Evolutionary conservation across 2,797 vertebrate genomes (phyloP).

Genomic region (Phrynocephalus vlangalii): DNA sequence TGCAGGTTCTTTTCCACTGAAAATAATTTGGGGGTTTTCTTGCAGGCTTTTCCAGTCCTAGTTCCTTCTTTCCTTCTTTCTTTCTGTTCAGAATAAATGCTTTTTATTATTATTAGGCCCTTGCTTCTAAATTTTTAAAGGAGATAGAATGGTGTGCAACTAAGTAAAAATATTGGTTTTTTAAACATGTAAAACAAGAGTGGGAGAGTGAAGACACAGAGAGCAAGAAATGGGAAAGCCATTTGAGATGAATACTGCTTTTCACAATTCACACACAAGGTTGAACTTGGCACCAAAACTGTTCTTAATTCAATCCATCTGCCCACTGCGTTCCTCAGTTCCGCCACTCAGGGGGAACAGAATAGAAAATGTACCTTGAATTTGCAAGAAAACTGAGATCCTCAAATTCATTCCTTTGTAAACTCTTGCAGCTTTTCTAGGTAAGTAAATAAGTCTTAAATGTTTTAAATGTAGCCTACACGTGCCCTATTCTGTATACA

Average conservation of each 20-base stretch:
- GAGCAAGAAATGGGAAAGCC: conserved; percentile 43
- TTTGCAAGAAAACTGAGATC: conserved; percentile 56
- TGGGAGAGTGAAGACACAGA: conserved; percentile 5
- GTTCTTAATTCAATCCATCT: conserved; percentile 69
- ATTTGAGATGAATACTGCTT: conserved; percentile 66
- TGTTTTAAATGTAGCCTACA: conserved; percentile 55
- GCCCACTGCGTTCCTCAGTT: conserved; percentile 44
- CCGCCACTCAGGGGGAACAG: conserved; percentile 54
- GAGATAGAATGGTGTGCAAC: background rate
- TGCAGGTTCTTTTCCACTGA: background rate
- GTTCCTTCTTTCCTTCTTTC: background rate
- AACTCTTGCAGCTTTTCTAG: background rate
- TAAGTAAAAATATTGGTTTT: conserved; percentile 31
- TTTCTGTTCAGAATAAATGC: conserved; percentile 20
- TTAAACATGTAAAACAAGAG: conserved; percentile 51
- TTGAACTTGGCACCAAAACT: conserved; percentile 60
- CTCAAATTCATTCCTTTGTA: conserved; percentile 35
- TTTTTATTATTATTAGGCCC: conserved; percentile 22
- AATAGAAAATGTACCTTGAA: conserved; percentile 60
- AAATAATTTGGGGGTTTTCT: conserved; percentile 30
- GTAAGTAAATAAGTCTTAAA: background rate
- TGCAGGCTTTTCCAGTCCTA: background rate
- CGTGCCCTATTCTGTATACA: conserved; percentile 41
- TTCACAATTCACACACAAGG: conserved; percentile 64
- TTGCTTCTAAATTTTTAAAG: conserved; percentile 21